phyloP scores from a whole-genome alignment of 2,113 vertebrate genomes.

The Rhinichthys klamathensis region DNA sequence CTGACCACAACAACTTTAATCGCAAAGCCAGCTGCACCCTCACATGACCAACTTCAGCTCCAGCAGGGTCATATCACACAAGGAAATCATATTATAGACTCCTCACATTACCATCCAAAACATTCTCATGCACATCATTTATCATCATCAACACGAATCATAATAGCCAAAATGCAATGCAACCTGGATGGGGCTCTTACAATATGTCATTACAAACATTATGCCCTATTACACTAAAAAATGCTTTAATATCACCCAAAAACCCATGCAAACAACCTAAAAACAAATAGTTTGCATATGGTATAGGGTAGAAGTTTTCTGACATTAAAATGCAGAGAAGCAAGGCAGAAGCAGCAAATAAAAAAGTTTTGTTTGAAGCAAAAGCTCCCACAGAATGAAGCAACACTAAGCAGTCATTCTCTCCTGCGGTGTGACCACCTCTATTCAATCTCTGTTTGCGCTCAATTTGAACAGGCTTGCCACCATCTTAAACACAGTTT shows the following conservation, averaged over 20 bases:
- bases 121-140: constrained; percentile 44
- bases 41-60: not conserved
- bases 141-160: constrained; percentile 36
- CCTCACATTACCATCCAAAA: constrained; percentile 33
- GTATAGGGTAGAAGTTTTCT: not conserved
- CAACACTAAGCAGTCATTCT: not conserved
- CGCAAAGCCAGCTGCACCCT: constrained; percentile 52
- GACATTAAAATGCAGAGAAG: not conserved
- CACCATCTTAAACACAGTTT: constrained; percentile 46
- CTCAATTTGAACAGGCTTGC: constrained; percentile 50
- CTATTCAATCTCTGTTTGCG: constrained; percentile 44
- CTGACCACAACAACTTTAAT: constrained; percentile 53
- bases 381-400: not conserved
- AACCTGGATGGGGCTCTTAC: constrained; percentile 31
- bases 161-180: not conserved
- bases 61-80: constrained; percentile 32
- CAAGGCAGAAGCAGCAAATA: not conserved
- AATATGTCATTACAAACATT: constrained; percentile 33
- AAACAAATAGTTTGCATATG: not conserved
- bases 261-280: not conserved
- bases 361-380: not conserved
- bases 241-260: not conserved
- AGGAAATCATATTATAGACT: constrained; percentile 31
- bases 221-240: not conserved
- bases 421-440: constrained; percentile 25